A percentile compares a stretch with the other conserved stretches of the same genome.
These are phyloP conservation scores for Lepus europaeus DNA, from an alignment of 2,113 vertebrate genomes.

Conservation along the genomic window DNA sequence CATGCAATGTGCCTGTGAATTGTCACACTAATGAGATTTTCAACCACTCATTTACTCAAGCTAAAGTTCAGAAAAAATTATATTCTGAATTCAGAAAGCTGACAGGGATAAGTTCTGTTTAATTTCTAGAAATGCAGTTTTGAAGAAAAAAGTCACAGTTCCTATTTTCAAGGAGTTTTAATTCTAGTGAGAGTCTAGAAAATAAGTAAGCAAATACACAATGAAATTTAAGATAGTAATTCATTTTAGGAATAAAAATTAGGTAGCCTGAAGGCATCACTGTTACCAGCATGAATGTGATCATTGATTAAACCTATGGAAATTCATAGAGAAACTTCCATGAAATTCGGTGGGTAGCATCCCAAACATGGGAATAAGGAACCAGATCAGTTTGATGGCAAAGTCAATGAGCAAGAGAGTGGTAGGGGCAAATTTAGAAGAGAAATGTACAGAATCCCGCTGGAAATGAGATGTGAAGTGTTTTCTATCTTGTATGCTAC, in stretches of 20 bases:
- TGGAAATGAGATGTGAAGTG: neutral
- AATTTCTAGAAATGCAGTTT: neutral
- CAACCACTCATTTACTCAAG: neutral
- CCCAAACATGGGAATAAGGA: neutral
- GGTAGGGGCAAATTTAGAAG: neutral
- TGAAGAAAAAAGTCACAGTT: neutral
- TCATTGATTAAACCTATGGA: neutral
- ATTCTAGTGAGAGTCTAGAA: neutral
- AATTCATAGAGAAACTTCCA: neutral
- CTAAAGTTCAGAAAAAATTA: neutral
- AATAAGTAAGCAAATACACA: neutral
- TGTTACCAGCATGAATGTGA: neutral
- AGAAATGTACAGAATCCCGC: neutral
- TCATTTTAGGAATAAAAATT: neutral
- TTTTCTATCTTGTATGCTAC: neutral
- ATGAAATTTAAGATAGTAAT: neutral
- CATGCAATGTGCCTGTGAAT: neutral
- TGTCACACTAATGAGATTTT: neutral
- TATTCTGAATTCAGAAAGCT: neutral
- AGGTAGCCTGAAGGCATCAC: neutral
- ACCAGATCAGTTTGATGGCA: neutral
- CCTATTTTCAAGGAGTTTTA: neutral
- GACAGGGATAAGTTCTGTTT: neutral
- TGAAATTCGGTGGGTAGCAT: neutral
- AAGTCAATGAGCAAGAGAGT: neutral